Conservation (phyloP, 1,140 invertebrate genomes). For the Aleiodes sp. region DNA sequence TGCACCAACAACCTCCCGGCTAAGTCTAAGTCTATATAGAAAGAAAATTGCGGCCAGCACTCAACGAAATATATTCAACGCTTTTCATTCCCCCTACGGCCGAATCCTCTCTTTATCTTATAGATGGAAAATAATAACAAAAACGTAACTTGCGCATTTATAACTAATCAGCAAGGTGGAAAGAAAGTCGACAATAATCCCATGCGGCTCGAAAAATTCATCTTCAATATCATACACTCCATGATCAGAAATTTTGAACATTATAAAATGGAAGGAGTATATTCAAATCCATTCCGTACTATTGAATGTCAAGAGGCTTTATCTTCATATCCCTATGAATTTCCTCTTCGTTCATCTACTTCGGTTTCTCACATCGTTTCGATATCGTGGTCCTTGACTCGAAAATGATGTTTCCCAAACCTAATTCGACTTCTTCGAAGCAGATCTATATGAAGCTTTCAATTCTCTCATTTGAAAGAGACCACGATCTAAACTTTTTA, state of each 20-base stretch:
- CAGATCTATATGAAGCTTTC: neutral
- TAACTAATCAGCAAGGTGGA: neutral
- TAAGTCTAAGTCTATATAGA: neutral
- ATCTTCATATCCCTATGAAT: neutral
- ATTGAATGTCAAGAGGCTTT: neutral
- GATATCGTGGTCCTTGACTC: too few species aligned
- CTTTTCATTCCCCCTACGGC: neutral
- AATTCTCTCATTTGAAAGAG: neutral
- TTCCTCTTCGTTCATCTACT: neutral
- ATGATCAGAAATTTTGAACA: neutral
- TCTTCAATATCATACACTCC: neutral
- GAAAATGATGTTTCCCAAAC: conserved; percentile 8
- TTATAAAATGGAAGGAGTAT: too few species aligned
- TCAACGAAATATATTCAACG: neutral
- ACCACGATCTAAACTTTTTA: neutral
- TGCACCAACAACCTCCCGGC: conserved; percentile 9
- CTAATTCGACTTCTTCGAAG: conserved; percentile 21
- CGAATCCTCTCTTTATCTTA: neutral
- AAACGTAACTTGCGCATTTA: neutral
- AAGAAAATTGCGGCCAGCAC: neutral
- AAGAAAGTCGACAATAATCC: neutral
- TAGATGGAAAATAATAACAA: neutral
- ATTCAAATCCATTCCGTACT: neutral
- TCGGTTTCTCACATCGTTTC: neutral
- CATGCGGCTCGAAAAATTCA: neutral